Base-by-base conservation (phyloP, 1,140 invertebrate species). In the Drosophila mauritiana region DNA sequence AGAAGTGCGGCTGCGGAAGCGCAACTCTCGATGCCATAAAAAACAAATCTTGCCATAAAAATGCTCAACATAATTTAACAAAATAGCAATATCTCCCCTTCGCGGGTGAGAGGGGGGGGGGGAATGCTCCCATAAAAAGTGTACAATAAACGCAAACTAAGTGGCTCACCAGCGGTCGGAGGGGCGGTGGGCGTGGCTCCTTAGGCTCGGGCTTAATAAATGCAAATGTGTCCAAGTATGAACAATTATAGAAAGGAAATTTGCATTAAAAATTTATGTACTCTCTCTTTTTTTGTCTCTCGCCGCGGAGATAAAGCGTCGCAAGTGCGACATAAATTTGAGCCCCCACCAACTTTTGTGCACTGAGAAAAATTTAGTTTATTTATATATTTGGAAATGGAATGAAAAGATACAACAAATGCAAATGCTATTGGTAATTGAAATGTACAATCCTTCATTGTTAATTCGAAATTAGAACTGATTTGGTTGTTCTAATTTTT, bases 231-330 rank as follows among this genome's bases (percentile, higher is more conserved):
- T 77, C 80, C 83, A 89, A 89, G 75, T 88, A 89, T 89, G 80
- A 86, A 79, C 83, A 86, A 86, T 86, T 88, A 86, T 86, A 86
- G 83, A 86, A 86, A 82, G 83, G 83, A 88, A 86, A 86, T 86
- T 86, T 86, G 75, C 83, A 89, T 88, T 88, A 88, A 88, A 89
- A 88, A 80, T 83, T 84, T 80, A 89, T 88, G 83, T 88, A 89
- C 83, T 86, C 73, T 34, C 58, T 64, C 59, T 56, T 42, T 46
- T 37, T 51, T 56, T 49, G 51, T 54, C 53, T 49, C 42, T 22
- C 63, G 46, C 40, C 25, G 57, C 64, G 31, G 42, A 76, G 80
- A 83, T 84, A 84, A 85, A 80, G 82, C 68, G 49, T 74, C 59
- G 73, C 82, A 85, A 86, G 82, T 85, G 78, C 59, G 78, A 78